Percentiles rank a stretch among this genome's conserved stretches.
Conservation (phyloP, 2,113 vertebrate species). For the Megaptera novaeangliae region DNA sequence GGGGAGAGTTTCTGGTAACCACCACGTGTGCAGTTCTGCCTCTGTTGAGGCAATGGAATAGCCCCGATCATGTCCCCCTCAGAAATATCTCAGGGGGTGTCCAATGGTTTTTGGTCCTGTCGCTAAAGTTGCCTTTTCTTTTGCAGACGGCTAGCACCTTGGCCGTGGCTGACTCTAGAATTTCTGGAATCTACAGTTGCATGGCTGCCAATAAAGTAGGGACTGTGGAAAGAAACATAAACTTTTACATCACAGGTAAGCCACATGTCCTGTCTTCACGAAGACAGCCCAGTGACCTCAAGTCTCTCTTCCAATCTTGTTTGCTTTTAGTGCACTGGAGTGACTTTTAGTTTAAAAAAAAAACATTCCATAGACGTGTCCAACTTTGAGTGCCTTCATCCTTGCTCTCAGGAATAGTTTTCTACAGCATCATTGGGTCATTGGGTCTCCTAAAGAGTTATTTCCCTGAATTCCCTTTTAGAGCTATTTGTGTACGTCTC, state of each 20-base stretch:
- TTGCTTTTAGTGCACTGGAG: not conserved
- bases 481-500: not conserved
- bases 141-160: constrained; percentile 90
- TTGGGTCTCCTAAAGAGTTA: not conserved
- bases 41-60: not conserved
- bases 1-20: constrained; percentile 32
- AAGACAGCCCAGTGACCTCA: not conserved
- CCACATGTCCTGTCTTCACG: not conserved
- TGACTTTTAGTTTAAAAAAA: not conserved
- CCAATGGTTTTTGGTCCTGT: not conserved
- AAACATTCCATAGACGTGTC: not conserved
- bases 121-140: constrained; percentile 71
- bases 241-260: constrained; percentile 95
- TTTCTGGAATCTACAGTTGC: constrained; percentile 93
- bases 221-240: constrained; percentile 85
- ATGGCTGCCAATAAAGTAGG: constrained; percentile 90
- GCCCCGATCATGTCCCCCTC: not conserved
- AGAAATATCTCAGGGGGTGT: not conserved
- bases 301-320: not conserved
- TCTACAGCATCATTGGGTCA: not conserved
- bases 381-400: not conserved
- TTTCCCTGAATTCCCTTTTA: constrained; percentile 28
- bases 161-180: constrained; percentile 86
- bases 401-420: constrained; percentile 27
- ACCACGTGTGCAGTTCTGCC: not conserved